phyloP scores from a whole-genome alignment of 1,140 invertebrate genomes.

The Phortica variegata region DNA sequence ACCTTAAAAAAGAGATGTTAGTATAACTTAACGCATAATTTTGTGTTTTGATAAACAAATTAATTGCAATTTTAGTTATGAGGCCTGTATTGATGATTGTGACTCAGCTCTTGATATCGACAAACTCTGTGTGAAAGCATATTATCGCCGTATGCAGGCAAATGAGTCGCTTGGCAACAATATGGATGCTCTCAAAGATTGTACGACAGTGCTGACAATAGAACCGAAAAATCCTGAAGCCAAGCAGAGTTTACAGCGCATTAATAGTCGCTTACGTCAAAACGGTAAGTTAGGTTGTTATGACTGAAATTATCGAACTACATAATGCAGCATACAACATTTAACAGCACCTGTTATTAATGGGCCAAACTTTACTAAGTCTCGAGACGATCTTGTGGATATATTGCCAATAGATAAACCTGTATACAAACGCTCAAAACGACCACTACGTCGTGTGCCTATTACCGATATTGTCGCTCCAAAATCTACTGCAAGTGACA shows the following conservation, averaged over 20 bases:
- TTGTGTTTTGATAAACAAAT: not conserved
- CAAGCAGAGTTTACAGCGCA: slow-evolving; percentile 40
- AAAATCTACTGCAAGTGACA: slow-evolving; percentile 20
- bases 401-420: slow-evolving; percentile 64
- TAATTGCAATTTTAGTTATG: slow-evolving; percentile 24
- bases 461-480: slow-evolving; percentile 60
- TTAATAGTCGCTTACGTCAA: slow-evolving; percentile 37
- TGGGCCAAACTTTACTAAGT: slow-evolving; percentile 52
- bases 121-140: slow-evolving; percentile 42
- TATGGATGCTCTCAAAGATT: slow-evolving; percentile 51
- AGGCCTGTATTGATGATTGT: slow-evolving; percentile 43
- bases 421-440: slow-evolving; percentile 66
- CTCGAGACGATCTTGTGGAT: slow-evolving; percentile 59
- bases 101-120: slow-evolving; percentile 41
- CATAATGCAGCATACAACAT: slow-evolving; percentile 20
- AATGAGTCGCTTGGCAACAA: slow-evolving; percentile 48
- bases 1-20: slow-evolving; percentile 80
- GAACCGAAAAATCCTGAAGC: slow-evolving; percentile 49
- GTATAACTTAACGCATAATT: not conserved
- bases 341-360: slow-evolving; percentile 25
- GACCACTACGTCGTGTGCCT: slow-evolving; percentile 60
- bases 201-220: slow-evolving; percentile 41
- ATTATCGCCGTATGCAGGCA: slow-evolving; percentile 55
- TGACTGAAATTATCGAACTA: not conserved
- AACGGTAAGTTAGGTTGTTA: slow-evolving; percentile 18